Percentiles rank a stretch among this genome's conserved stretches.
Evolutionary conservation across 2,797 vertebrate species (phyloP).

Genomic region (Lacerta bilineata): DNA sequence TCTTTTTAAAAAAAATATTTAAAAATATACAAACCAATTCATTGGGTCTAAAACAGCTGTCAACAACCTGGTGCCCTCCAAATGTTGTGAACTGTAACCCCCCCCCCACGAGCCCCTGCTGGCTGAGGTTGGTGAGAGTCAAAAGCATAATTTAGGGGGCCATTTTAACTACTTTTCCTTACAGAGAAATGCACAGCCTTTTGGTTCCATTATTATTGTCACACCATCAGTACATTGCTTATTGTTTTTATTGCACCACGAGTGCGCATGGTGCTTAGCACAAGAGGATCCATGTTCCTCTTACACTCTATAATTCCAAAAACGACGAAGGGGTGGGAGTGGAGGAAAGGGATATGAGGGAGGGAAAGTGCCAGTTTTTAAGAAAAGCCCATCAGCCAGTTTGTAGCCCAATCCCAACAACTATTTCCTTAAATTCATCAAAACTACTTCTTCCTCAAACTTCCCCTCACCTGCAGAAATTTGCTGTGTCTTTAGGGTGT

Average conservation of each 20-base stretch:
- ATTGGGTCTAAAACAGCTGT: background rate
- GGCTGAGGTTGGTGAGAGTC: too few species aligned
- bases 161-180: background rate
- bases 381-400: conserved; percentile 58
- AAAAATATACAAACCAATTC: too few species aligned
- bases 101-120: too few species aligned
- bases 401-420: conserved; percentile 61
- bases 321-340: background rate
- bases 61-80: background rate
- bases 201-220: conserved; percentile 21
- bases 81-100: too few species aligned
- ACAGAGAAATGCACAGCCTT: conserved; percentile 57
- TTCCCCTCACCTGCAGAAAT: conserved; percentile 27
- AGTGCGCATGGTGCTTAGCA: too few species aligned
- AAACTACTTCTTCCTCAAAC: conserved; percentile 54
- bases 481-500: background rate
- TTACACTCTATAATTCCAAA: conserved; percentile 5
- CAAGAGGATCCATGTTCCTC: background rate
- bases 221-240: too few species aligned
- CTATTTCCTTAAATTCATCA: conserved; percentile 70
- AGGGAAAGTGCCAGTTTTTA: background rate
- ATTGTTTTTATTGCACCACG: too few species aligned
- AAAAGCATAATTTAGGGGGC: conserved; percentile 62
- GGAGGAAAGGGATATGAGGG: too few species aligned
- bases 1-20: too few species aligned